Conservation (phyloP, 1,140 invertebrate species). For the Araneus ventricosus region DNA sequence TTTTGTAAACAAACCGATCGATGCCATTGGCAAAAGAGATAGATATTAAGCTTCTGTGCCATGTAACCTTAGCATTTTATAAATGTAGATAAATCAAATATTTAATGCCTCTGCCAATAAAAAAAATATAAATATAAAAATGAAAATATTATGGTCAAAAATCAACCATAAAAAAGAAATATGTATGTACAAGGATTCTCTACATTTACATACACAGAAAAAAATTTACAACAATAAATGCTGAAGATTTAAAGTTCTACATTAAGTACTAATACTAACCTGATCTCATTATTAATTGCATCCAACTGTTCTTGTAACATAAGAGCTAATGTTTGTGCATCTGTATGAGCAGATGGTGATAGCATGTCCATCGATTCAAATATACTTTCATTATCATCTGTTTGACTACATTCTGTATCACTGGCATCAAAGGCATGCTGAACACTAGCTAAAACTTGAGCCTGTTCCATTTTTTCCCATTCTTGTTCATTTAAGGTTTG, state of each 20-base stretch:
- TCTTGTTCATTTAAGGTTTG: slow-evolving; percentile 85
- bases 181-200: no score
- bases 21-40: no score
- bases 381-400: slow-evolving; percentile 86
- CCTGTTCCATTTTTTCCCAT: slow-evolving; percentile 97
- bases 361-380: slow-evolving; percentile 85
- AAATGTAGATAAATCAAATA: no score
- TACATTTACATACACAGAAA: no score
- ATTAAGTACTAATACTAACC: slow-evolving; percentile 79
- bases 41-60: no score
- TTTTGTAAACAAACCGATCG: no score
- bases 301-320: slow-evolving; percentile 99
- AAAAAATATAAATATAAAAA: no score
- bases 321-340: slow-evolving; percentile 97
- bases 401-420: slow-evolving; percentile 88
- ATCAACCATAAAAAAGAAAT: no score
- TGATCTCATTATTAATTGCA: slow-evolving; percentile 99
- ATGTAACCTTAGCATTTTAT: no score
- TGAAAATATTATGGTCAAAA: no score
- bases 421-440: slow-evolving; percentile 93
- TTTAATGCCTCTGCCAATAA: no score
- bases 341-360: slow-evolving; percentile 84
- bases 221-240: no score
- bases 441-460: slow-evolving; percentile 94
- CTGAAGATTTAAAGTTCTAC: neutral